Percentiles rank a stretch among this genome's conserved stretches.
Conservation (phyloP, 2,797 vertebrate genomes). For the Lateolabrax maculatus region DNA sequence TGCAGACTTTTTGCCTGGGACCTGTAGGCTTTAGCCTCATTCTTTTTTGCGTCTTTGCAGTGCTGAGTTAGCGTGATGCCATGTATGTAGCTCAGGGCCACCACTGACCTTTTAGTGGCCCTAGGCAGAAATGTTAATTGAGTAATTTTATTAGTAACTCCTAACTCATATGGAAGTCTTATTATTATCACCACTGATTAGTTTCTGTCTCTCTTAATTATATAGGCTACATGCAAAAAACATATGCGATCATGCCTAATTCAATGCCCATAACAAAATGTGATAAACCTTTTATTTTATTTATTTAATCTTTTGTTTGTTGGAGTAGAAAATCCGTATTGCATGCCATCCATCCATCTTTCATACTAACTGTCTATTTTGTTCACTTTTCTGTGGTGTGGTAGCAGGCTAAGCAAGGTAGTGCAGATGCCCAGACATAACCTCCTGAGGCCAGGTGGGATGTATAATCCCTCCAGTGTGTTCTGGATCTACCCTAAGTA, state of each 20-base stretch:
- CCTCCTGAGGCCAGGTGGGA: conserved; percentile 7
- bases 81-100: conserved; percentile 23
- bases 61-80: conserved; percentile 32
- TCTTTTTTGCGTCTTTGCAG: conserved; percentile 19
- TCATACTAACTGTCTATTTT: neutral
- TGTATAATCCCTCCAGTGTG: conserved; percentile 2
- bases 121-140: neutral
- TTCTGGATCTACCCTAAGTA: conserved; percentile 11
- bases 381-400: neutral
- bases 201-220: neutral
- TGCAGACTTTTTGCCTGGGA: conserved; percentile 14
- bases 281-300: neutral
- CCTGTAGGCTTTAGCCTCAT: conserved; percentile 2
- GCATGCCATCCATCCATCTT: neutral
- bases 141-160: conserved; percentile 13
- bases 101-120: conserved; percentile 22
- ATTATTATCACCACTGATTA: conserved; percentile 3
- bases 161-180: conserved; percentile 2
- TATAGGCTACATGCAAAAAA: conserved; percentile 28
- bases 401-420: neutral
- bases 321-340: neutral
- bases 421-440: neutral
- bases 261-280: neutral
- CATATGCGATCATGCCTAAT: neutral
- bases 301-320: neutral